Percentiles rank a stretch among this genome's conserved stretches.
Evolutionary conservation across 2,113 vertebrate species (phyloP).

Genomic region (Campylorhamphus procurvoides): DNA sequence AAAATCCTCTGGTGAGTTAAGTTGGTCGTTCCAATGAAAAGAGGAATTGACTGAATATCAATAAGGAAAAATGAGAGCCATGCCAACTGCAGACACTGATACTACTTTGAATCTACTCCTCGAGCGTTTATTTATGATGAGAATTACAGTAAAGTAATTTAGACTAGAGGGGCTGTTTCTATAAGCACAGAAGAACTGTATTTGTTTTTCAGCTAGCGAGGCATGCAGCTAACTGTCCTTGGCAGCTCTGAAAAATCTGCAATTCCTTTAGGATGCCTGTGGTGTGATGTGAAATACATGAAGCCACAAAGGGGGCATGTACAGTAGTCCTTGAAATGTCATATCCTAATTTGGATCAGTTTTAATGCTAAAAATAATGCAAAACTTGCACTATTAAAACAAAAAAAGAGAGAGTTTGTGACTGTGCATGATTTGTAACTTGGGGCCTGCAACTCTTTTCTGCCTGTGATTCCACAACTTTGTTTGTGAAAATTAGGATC

Average conservation of each 20-base stretch:
- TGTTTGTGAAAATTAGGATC: neutral
- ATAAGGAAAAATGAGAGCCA: neutral
- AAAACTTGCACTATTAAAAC: neutral
- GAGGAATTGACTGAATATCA: neutral
- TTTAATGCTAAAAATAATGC: neutral
- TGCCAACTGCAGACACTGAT: neutral
- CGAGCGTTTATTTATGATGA: neutral
- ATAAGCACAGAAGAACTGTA: neutral
- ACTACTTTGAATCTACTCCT: neutral
- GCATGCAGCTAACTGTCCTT: neutral
- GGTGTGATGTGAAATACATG: neutral
- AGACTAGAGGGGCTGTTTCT: neutral
- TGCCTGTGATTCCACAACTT: neutral
- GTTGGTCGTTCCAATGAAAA: neutral
- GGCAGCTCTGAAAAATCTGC: constrained; percentile 13
- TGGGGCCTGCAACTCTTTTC: neutral
- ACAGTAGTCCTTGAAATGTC: constrained; percentile 17
- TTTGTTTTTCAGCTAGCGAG: neutral
- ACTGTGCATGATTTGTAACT: neutral
- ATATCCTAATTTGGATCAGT: neutral
- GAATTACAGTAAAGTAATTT: neutral
- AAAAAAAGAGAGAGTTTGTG: neutral
- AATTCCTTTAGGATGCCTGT: constrained; percentile 9
- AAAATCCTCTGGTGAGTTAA: neutral
- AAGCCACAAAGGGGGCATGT: neutral